Conservation (phyloP, 2,113 vertebrate genomes). For the Capreolus pygargus region DNA sequence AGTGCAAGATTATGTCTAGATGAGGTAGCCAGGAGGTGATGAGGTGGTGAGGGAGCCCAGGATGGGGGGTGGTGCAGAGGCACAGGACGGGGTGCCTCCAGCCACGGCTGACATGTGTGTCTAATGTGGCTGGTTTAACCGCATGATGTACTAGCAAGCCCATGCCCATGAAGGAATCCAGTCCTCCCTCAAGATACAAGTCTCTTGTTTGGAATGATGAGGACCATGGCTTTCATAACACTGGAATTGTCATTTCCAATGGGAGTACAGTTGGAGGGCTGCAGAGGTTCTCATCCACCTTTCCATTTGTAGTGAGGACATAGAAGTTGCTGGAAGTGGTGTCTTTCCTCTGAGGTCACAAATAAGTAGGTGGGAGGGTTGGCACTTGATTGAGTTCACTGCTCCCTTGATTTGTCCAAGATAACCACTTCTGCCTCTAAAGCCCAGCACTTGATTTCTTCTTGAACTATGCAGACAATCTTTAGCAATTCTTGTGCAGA, state of each 20-base stretch:
- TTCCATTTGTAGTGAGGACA: background rate
- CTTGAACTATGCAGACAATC: background rate
- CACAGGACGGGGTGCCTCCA: background rate
- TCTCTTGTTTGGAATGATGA: background rate
- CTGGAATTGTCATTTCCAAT: background rate
- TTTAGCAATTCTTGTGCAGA: background rate
- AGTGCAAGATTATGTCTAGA: background rate
- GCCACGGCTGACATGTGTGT: accelerated
- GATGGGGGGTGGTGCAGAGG: background rate
- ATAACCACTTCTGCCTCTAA: background rate
- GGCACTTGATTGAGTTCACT: background rate
- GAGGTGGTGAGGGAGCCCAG: background rate
- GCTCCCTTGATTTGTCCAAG: background rate
- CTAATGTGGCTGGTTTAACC: background rate
- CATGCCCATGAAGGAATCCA: background rate
- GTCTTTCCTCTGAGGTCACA: background rate
- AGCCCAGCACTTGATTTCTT: background rate
- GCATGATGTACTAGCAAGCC: background rate
- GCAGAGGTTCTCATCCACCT: background rate
- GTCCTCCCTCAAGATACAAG: background rate
- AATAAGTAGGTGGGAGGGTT: background rate
- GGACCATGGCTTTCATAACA: background rate
- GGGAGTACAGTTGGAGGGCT: background rate
- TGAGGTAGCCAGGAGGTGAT: no score
- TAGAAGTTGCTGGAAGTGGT: background rate